phyloP scores from a whole-genome alignment of 2,888 invertebrate species.

The Dicyrtomina minuta region DNA sequence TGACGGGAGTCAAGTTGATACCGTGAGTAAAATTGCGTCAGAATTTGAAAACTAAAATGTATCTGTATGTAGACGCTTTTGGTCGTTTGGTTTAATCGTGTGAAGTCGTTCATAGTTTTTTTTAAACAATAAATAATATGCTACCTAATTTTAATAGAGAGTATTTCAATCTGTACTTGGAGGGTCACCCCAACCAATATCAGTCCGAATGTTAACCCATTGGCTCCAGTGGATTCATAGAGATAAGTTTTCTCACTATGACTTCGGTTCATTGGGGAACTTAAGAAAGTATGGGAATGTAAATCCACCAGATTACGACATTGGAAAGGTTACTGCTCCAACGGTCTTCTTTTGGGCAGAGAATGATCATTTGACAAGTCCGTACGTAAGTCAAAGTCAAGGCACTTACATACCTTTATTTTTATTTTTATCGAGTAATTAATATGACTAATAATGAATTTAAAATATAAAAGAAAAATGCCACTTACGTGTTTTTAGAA shows the following conservation, averaged over 20 bases:
- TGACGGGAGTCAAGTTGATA: slow-evolving; percentile 23
- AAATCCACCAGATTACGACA: slow-evolving; percentile 8
- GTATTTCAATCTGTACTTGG: too few species aligned
- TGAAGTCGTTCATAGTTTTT: too few species aligned
- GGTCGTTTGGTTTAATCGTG: too few species aligned
- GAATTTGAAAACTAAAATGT: too few species aligned
- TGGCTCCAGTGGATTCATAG: slow-evolving; percentile 18
- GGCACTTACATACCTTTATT: not conserved
- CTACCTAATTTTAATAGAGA: too few species aligned
- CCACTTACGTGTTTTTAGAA: not conserved
- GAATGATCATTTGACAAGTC: slow-evolving; percentile 20
- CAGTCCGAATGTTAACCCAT: not conserved
- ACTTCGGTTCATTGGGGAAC: slow-evolving; percentile 12
- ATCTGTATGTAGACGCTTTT: too few species aligned
- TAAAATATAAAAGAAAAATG: not conserved
- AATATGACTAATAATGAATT: not conserved
- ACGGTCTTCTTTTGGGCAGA: slow-evolving; percentile 14
- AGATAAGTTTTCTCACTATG: slow-evolving; percentile 13
- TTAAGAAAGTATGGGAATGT: not conserved
- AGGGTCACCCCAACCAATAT: too few species aligned
- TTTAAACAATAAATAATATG: too few species aligned
- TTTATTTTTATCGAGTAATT: not conserved
- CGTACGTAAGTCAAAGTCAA: slow-evolving; percentile 11
- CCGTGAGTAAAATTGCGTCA: slow-evolving; percentile 24
- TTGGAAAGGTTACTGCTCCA: slow-evolving; percentile 12